A percentile compares a stretch with the other conserved stretches of the same genome.
Evolutionary conservation across 2,113 vertebrate genomes (phyloP).

Genomic region (Illadopsis cleaveri): DNA sequence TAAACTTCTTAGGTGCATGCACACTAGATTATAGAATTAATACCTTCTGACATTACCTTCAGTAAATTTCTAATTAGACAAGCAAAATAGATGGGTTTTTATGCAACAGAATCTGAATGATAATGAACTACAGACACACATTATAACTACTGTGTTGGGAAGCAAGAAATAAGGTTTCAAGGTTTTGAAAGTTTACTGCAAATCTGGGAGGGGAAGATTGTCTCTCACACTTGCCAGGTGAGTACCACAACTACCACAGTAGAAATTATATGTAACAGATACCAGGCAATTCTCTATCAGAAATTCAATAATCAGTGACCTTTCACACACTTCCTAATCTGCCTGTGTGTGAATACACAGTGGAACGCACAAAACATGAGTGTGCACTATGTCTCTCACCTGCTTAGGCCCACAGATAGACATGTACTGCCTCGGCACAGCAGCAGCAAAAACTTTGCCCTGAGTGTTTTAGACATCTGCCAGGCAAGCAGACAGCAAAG

Average conservation of each 20-base stretch:
- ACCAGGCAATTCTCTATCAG: not conserved
- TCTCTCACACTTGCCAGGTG: not conserved
- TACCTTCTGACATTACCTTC: not conserved
- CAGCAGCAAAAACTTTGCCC: not conserved
- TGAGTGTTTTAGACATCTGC: not conserved
- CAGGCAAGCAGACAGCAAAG: not conserved
- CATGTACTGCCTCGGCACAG: not conserved
- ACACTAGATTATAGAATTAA: not conserved
- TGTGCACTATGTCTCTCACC: not conserved
- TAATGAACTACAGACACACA: not conserved
- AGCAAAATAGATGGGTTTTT: not conserved
- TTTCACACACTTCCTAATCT: not conserved
- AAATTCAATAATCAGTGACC: not conserved
- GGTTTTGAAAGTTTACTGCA: not conserved
- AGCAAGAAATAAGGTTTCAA: not conserved
- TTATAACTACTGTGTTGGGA: not conserved
- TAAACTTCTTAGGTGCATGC: not conserved
- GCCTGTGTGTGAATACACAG: not conserved
- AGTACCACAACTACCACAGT: not conserved
- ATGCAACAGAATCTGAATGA: not conserved
- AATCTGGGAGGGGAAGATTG: not conserved
- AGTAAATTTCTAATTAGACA: not conserved
- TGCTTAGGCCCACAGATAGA: not conserved
- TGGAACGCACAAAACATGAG: fast-evolving
- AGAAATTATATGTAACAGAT: not conserved